Conservation (phyloP, 2,113 vertebrate species). For the Haliaeetus leucogaster region DNA sequence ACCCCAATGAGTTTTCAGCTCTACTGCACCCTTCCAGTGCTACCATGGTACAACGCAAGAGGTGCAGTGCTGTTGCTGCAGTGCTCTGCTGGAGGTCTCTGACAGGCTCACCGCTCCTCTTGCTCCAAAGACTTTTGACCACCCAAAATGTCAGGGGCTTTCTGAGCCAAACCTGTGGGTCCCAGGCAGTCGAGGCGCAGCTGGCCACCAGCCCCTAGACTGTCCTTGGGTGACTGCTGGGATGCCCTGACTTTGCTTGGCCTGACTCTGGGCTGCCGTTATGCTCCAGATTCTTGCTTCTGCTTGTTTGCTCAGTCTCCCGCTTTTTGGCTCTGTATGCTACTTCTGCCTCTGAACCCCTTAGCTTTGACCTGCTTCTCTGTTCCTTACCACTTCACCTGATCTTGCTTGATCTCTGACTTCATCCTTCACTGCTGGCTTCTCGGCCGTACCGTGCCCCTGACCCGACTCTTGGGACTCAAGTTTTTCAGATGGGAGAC, state of each 20-base stretch:
- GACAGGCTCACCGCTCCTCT: not conserved
- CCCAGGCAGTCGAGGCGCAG: accelerated
- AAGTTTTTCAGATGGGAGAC: not conserved
- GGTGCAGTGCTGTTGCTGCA: not conserved
- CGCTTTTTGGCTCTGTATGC: accelerated
- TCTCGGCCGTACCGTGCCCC: not conserved
- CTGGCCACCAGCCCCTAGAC: not conserved
- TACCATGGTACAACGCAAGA: not conserved
- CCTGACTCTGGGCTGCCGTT: not conserved
- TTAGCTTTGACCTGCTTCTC: not conserved
- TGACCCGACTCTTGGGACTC: not conserved
- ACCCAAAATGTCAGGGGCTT: not conserved
- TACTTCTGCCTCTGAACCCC: not conserved
- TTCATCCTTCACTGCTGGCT: not conserved
- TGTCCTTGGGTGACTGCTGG: not conserved
- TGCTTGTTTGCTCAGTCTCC: not conserved
- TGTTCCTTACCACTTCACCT: not conserved
- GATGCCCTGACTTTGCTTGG: not conserved
- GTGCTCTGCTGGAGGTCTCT: not conserved
- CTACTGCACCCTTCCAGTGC: not conserved
- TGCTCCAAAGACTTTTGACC: not conserved
- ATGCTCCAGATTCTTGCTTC: not conserved
- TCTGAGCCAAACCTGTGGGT: not conserved
- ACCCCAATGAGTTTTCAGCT: not conserved
- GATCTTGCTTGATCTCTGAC: not conserved